phyloP scores from a whole-genome alignment of 2,113 vertebrate genomes.

The Eurypyga helias region DNA sequence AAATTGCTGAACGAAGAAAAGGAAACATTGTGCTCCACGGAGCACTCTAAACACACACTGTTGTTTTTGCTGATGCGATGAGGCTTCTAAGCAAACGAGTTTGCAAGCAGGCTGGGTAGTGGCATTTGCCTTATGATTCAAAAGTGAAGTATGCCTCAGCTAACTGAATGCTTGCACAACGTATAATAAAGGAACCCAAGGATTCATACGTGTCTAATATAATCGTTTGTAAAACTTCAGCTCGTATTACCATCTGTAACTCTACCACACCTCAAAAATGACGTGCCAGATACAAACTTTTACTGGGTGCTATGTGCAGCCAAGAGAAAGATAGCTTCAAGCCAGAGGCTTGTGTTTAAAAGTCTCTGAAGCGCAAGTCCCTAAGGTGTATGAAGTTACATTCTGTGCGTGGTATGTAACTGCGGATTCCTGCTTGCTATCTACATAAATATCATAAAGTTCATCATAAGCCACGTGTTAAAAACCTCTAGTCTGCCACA shows the following conservation, averaged over 20 bases:
- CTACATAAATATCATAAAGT: neutral
- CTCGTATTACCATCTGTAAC: slow-evolving; percentile 29
- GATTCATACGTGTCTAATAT: slow-evolving; percentile 58
- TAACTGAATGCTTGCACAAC: slow-evolving; percentile 62
- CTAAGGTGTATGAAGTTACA: slow-evolving; percentile 53
- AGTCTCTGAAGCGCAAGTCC: slow-evolving; percentile 41
- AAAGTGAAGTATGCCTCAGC: slow-evolving; percentile 71
- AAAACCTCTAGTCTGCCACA: neutral
- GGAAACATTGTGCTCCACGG: slow-evolving; percentile 56
- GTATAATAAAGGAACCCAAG: slow-evolving; percentile 69
- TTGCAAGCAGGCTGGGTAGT: slow-evolving; percentile 71
- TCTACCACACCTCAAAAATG: slow-evolving; percentile 62
- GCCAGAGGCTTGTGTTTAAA: slow-evolving; percentile 52
- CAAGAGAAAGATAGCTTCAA: slow-evolving; percentile 56
- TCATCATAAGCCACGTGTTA: neutral
- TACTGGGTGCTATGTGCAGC: slow-evolving; percentile 51
- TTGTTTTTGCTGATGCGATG: slow-evolving; percentile 52
- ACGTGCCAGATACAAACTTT: slow-evolving; percentile 64
- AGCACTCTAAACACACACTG: slow-evolving; percentile 32
- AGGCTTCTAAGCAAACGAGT: slow-evolving; percentile 69
- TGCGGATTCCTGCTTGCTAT: neutral
- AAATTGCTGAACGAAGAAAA: slow-evolving; percentile 54
- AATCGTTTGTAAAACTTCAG: slow-evolving; percentile 62
- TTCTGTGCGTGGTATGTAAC: slow-evolving; percentile 35
- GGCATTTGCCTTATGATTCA: slow-evolving; percentile 79